Evolutionary conservation across 2,113 vertebrate genomes (phyloP).

Genomic region (Zingel zingel): DNA sequence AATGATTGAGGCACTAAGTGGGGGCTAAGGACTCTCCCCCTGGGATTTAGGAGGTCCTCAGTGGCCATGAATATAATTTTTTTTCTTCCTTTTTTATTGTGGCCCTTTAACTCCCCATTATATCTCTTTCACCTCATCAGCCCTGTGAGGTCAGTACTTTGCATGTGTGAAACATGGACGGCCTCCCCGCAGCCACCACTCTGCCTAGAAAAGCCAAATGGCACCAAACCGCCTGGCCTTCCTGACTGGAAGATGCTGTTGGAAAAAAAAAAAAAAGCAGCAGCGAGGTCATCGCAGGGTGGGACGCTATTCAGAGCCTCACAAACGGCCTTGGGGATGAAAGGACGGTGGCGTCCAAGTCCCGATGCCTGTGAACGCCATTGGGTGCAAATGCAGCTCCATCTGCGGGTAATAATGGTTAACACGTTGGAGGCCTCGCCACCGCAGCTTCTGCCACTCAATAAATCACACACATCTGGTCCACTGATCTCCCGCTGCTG

Average conservation of each 20-base stretch:
- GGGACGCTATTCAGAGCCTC: slow-evolving; percentile 27
- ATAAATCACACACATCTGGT: slow-evolving; percentile 79
- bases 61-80: slow-evolving; percentile 26
- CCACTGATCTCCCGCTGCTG: slow-evolving; percentile 52
- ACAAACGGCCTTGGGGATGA: slow-evolving; percentile 44
- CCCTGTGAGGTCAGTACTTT: slow-evolving; percentile 19
- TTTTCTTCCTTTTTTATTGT: slow-evolving; percentile 6
- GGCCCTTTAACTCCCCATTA: slow-evolving; percentile 23
- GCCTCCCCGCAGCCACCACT: not conserved
- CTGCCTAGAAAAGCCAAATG: slow-evolving; percentile 7
- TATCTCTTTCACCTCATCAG: slow-evolving; percentile 25
- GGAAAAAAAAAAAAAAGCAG: slow-evolving; percentile 2
- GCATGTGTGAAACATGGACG: slow-evolving; percentile 20
- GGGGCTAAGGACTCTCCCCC: not conserved
- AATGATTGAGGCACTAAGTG: slow-evolving; percentile 26
- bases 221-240: slow-evolving; percentile 9
- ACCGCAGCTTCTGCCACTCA: slow-evolving; percentile 64
- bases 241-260: not conserved
- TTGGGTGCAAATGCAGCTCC: slow-evolving; percentile 47
- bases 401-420: slow-evolving; percentile 75
- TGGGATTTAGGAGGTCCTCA: slow-evolving; percentile 8
- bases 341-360: slow-evolving; percentile 7
- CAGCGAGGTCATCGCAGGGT: slow-evolving; percentile 51
- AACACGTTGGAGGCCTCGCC: slow-evolving; percentile 66
- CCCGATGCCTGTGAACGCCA: slow-evolving; percentile 40